These are phyloP conservation scores for Crossoptilon crossoptilon DNA, from an alignment of 2,797 vertebrate species.

Conservation along the genomic window DNA sequence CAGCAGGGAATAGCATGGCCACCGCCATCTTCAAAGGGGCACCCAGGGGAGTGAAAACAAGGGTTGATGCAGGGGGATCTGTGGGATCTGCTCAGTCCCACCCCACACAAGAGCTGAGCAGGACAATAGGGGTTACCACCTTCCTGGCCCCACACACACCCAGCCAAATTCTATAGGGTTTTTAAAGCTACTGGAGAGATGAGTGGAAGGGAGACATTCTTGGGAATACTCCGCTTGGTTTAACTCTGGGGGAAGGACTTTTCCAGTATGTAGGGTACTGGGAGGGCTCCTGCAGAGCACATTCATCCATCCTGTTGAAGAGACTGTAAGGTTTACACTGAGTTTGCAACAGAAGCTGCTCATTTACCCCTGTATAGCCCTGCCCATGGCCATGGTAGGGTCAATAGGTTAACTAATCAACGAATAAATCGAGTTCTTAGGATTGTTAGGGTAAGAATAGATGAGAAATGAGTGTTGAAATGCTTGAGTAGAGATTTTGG, in stretches of 20 bases:
- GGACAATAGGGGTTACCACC: neutral
- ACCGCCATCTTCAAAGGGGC: too few species aligned
- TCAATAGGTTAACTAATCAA: too few species aligned
- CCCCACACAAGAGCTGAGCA: neutral
- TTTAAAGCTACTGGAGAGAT: neutral
- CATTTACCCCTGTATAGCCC: too few species aligned
- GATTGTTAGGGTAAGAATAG: too few species aligned
- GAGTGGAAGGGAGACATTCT: neutral
- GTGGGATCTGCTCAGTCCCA: neutral
- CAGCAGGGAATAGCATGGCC: neutral
- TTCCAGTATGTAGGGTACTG: neutral
- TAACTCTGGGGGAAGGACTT: too few species aligned
- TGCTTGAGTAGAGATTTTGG: too few species aligned
- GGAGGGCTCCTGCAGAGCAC: neutral
- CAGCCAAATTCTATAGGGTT: accelerated
- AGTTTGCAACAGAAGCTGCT: too few species aligned
- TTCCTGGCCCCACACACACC: neutral
- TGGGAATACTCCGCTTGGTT: neutral
- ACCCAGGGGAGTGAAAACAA: neutral
- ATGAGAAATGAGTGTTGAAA: too few species aligned
- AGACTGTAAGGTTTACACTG: too few species aligned
- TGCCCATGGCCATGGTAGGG: too few species aligned
- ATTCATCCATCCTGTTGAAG: too few species aligned
- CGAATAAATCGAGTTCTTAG: too few species aligned
- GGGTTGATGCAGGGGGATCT: neutral